Percentiles rank a stretch among this genome's conserved stretches.
Evolutionary conservation across 2,797 vertebrate genomes (phyloP).

Genomic region (Bryconaethiops microstoma): DNA sequence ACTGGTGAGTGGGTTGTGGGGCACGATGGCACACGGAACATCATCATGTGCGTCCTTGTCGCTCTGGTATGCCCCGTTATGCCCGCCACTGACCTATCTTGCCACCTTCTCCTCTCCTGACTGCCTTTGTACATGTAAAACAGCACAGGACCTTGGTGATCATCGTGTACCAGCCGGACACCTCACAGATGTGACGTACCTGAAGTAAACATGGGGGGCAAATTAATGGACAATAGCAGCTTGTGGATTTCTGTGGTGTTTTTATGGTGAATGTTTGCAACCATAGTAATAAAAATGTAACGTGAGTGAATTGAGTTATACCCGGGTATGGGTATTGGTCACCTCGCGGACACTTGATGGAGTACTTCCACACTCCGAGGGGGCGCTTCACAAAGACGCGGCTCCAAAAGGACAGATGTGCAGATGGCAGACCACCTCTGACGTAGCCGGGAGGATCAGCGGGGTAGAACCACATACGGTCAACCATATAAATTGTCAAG

Average conservation of each 20-base stretch:
- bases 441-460: conserved; percentile 11
- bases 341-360: conserved; percentile 44
- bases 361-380: conserved; percentile 51
- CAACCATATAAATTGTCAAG: neutral
- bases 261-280: neutral
- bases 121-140: too few species aligned
- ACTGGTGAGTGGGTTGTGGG: too few species aligned
- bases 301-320: neutral
- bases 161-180: conserved; percentile 5
- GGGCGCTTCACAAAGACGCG: conserved; percentile 40
- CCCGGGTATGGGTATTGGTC: conserved; percentile 34
- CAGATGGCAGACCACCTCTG: conserved; percentile 7
- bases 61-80: conserved; percentile 19
- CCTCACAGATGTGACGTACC: conserved; percentile 32
- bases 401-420: conserved; percentile 30
- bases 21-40: neutral
- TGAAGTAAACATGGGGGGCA: neutral
- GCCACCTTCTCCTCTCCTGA: too few species aligned
- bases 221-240: neutral
- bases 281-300: neutral
- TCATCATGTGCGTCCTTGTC: conserved; percentile 50
- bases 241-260: neutral
- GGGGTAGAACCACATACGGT: too few species aligned
- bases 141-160: too few species aligned
- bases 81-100: too few species aligned